A percentile compares a stretch with the other conserved stretches of the same genome.
These are phyloP conservation scores for Imbricaverruca yamaguchii DNA, from an alignment of 2,888 invertebrate genomes.

Conservation along the genomic window DNA sequence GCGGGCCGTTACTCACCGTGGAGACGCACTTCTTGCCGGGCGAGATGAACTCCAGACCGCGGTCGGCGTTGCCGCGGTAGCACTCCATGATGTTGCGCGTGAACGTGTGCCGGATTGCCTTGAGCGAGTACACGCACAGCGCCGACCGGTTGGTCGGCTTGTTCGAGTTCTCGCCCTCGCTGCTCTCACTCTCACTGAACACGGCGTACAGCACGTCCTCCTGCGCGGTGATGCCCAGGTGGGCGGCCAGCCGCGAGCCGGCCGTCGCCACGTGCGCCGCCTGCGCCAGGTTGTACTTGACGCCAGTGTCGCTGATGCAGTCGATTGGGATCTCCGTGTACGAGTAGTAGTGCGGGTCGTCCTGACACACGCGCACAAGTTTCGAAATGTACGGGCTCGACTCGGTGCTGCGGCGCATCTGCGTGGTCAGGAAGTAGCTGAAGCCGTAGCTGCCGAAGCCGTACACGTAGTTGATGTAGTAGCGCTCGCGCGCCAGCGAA, in stretches of 20 bases:
- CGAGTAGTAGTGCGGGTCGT: slow-evolving; percentile 91
- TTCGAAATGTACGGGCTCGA: slow-evolving; percentile 82
- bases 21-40: slow-evolving; percentile 78
- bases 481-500: slow-evolving; percentile 78
- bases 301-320: slow-evolving; percentile 59
- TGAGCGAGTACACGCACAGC: slow-evolving; percentile 87
- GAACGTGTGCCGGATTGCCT: slow-evolving; percentile 83
- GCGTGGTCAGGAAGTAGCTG: slow-evolving; percentile 93
- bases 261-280: slow-evolving; percentile 89
- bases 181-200: slow-evolving; percentile 69
- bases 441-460: slow-evolving; percentile 93
- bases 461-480: slow-evolving; percentile 90
- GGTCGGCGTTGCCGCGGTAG: slow-evolving; percentile 80
- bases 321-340: slow-evolving; percentile 96
- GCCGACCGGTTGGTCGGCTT: slow-evolving; percentile 59
- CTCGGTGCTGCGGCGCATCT: slow-evolving; percentile 66
- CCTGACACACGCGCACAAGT: slow-evolving; percentile 88
- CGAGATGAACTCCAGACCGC: slow-evolving; percentile 87
- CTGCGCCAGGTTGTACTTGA: slow-evolving; percentile 77
- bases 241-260: slow-evolving; percentile 81
- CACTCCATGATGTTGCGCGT: slow-evolving; percentile 95
- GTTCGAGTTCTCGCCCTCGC: slow-evolving; percentile 37
- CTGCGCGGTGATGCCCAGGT: slow-evolving; percentile 80
- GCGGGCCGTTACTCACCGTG: slow-evolving; percentile 56
- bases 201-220: slow-evolving; percentile 94